Evolutionary conservation across 2,888 invertebrate species (phyloP).

Genomic region (Eudasyphora cyanicolor): DNA sequence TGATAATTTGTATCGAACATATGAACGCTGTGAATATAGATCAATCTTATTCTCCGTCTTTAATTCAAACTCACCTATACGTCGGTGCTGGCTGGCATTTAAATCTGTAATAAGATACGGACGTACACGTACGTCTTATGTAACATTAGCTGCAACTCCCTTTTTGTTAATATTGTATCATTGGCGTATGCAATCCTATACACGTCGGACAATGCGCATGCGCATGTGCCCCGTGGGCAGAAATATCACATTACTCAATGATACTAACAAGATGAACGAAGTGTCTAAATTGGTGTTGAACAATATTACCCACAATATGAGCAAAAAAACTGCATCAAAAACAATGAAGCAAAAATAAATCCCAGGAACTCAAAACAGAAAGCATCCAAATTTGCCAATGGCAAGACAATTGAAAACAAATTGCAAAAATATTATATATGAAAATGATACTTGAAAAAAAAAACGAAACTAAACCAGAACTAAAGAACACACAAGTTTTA

Average conservation of each 20-base stretch:
- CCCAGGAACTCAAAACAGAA: not conserved
- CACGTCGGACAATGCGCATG: constrained; percentile 14
- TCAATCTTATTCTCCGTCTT: not conserved
- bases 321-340: constrained; percentile 51
- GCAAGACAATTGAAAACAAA: constrained; percentile 65
- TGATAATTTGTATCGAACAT: no score
- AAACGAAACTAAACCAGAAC: no score
- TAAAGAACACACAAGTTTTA: constrained; percentile 58
- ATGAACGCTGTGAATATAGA: not conserved
- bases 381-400: constrained; percentile 53
- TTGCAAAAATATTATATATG: constrained; percentile 61
- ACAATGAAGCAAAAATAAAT: constrained; percentile 40
- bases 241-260: constrained; percentile 71
- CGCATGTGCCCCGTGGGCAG: constrained; percentile 59
- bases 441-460: constrained; percentile 53
- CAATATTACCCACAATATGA: constrained; percentile 75
- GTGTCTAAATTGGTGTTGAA: constrained; percentile 80
- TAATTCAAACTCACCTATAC: not conserved
- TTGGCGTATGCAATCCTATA: not conserved
- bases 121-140: constrained; percentile 55
- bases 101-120: constrained; percentile 60
- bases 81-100: constrained; percentile 34
- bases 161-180: constrained; percentile 31
- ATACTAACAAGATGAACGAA: constrained; percentile 79
- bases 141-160: constrained; percentile 45